Base-by-base conservation (phyloP, 1,140 invertebrate genomes). In the Sycophaga agraensis region DNA sequence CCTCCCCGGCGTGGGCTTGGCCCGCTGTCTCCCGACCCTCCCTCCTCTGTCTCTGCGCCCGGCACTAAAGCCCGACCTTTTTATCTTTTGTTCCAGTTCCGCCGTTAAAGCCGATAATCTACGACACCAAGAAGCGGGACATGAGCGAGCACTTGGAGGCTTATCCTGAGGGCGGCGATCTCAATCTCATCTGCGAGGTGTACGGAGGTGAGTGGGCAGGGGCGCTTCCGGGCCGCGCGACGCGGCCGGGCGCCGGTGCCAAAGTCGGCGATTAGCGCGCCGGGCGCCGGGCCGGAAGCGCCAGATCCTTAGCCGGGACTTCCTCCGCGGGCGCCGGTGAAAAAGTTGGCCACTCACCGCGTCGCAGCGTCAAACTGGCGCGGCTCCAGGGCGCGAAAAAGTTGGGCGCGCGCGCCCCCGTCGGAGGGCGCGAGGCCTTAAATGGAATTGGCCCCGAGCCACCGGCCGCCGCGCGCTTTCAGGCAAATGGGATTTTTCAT, bases 131-230 rank as follows among this genome's bases (percentile, higher is more conserved):
- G 72, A 84, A 88, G 68, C 84, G 89, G 72, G 89, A 92, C 68
- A 85, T 89, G 72, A 88, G 88, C 69, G 89, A 89, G 79, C 83
- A 90, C 58, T 84, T 91, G 65, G 92, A 91, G 68, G 90, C 92
- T 64, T 94, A 93, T 78, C 91, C 93, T 70, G 92, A 95, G 80
- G 92, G 91, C 34, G 86, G 87, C 35, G 88, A 91, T 75, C 87
- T 94, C 24, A 84, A 87, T 59, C 86, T 96, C 17, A 87, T 90
- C 64, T 96, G 93, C 77, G 91, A 94, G 82, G 91, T 93, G 2
- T 85, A 86, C 72, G 92, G 91, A 85, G 93, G 93, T 95, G 85
- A 88, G 86, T 68, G 42, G 0, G n/a, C n/a, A n/a, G n/a, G n/a
- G n/a, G n/a, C n/a, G n/a, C n/a, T n/a, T n/a, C n/a, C 12, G 2